Conservation (phyloP, 1,140 invertebrate species). For the Drosophila aff. region DNA sequence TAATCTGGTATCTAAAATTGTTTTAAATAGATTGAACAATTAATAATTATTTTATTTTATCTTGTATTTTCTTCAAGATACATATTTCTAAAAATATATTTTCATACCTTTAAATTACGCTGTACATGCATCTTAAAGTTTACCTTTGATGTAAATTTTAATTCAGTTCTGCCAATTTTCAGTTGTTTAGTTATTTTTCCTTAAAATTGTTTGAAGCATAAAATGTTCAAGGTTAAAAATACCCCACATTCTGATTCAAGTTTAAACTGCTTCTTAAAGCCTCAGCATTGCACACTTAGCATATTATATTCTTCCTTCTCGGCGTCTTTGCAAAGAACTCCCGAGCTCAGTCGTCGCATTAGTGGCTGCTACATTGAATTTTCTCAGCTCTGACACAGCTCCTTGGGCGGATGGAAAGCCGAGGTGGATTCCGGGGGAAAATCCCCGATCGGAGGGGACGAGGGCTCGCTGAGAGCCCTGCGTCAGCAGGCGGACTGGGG, state of each 20-base stretch:
- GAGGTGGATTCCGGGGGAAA: neutral
- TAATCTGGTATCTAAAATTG: neutral
- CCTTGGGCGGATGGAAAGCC: constrained; percentile 14
- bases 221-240: neutral
- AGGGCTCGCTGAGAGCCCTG: constrained; percentile 55
- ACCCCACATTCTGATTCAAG: neutral
- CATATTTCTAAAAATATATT: neutral
- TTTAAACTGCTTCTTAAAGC: constrained; percentile 3
- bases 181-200: neutral
- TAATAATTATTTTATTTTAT: neutral
- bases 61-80: neutral
- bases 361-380: constrained; percentile 61
- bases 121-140: neutral
- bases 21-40: too few species aligned
- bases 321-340: constrained; percentile 15
- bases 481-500: constrained; percentile 20
- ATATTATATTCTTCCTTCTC: neutral
- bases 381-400: constrained; percentile 40
- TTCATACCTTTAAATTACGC: neutral
- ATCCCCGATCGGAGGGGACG: constrained; percentile 2
- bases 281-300: neutral
- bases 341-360: constrained; percentile 37
- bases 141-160: neutral
- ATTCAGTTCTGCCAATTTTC: too few species aligned
- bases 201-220: too few species aligned